Conservation (phyloP, 92 coral and sea anemone species). For the Zoanthus gigantus region DNA sequence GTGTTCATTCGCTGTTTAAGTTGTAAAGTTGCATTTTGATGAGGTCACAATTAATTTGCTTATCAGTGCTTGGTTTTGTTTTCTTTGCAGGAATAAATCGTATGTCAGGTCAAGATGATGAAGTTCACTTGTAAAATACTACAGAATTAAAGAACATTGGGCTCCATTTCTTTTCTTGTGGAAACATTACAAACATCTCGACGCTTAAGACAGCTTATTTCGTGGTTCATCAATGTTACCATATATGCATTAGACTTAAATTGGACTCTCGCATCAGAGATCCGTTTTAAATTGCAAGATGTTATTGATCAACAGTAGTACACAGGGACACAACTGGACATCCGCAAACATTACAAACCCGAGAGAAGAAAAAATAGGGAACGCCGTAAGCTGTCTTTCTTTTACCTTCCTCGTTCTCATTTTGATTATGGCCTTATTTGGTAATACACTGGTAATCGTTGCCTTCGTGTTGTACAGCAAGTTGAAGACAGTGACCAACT, state of each 20-base stretch:
- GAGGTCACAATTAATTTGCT: no score
- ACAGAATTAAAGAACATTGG: background rate
- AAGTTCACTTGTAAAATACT: background rate
- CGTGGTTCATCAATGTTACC: background rate
- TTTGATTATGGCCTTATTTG: constrained; percentile 76
- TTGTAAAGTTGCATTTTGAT: no score
- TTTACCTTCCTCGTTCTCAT: constrained; percentile 75
- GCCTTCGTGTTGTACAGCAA: constrained; percentile 77
- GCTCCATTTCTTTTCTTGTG: background rate
- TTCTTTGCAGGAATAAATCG: background rate
- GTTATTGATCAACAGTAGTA: background rate
- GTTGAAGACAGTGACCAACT: constrained; percentile 91
- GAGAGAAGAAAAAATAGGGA: background rate
- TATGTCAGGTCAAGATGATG: background rate
- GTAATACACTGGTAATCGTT: constrained; percentile 83
- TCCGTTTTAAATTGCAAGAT: background rate
- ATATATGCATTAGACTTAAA: background rate
- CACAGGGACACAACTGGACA: background rate
- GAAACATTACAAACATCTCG: background rate
- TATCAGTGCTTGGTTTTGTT: background rate
- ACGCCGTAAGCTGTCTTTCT: constrained; percentile 65
- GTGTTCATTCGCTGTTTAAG: no score
- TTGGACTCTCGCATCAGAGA: background rate
- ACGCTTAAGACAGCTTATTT: background rate
- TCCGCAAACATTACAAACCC: constrained; percentile 5